Base-by-base conservation (phyloP, 2,888 invertebrate species). In the Scaptodrosophila latifasciaeformis region DNA sequence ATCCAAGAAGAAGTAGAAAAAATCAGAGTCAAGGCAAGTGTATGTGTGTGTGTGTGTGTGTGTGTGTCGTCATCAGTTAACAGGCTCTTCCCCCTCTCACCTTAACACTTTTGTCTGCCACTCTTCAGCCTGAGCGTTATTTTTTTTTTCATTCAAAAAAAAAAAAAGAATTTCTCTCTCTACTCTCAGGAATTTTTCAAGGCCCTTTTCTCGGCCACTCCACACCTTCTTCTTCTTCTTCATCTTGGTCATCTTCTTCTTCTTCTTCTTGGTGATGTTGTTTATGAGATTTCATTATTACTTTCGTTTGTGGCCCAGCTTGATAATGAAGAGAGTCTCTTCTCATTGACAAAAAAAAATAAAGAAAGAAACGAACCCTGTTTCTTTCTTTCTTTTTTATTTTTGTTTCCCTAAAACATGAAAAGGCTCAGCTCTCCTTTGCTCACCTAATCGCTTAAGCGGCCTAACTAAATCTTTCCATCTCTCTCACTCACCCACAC, bases 21-120 rank as follows among this genome's bases (percentile, higher is more conserved):
- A 78, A 75, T 78, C 78, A 65, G 78, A 72, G 78, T 78, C 68
- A 78, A 78, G 71, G 79, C 72, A 72, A 78, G 72, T 78, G 72
- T 78, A 71, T n/a, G n/a, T n/a, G n/a, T n/a, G n/a, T n/a, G n/a
- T n/a, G n/a, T n/a, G n/a, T n/a, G n/a, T n/a, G n/a, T n/a, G 78
- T 66, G 63, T 34, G 10, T 19, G 5, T 37, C 19, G 40, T 21
- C 5, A 34, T n/a, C 2, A n/a, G 18, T 19, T 19, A 19, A 9
- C 31, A 31, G 10, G 31, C n/a, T 2, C 10, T 12, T 31, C 1
- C 31, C n/a, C n/a, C n/a, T n/a, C n/a, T n/a, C n/a, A n/a, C n/a
- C n/a, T n/a, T n/a, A n/a, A n/a, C n/a, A n/a, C n/a, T n/a, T n/a
- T n/a, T n/a, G n/a, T n/a, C n/a, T n/a, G n/a, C 31, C 31, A 31